Evolutionary conservation across 2,888 invertebrate species (phyloP), one percentile per base, ranked within the genome.

Genomic region (Drosophila kuntzei): DNA sequence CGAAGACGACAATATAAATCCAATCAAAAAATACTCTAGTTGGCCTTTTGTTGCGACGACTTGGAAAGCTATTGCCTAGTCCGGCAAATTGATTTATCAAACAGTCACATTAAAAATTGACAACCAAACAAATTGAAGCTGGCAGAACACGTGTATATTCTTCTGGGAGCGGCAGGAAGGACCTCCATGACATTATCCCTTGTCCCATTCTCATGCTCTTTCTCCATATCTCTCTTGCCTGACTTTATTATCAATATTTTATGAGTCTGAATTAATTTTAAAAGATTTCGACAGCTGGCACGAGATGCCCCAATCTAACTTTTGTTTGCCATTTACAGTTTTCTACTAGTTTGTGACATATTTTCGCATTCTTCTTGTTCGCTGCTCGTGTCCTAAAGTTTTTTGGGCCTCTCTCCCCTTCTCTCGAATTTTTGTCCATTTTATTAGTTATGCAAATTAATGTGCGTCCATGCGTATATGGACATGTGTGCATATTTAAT

Each of bases 391-490:
- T 0, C 59, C 4, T 41, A 67, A 87, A 66, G 58, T 83, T 79
- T 76, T 67, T 41, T 29, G n/a, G 6, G 1, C 41, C 16, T 11
- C n/a, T n/a, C 8, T 32, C n/a, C 3, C 20, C 8, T 18, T 3
- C 34, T 18, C 9, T 44, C 14, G 9, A 29, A 54, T 41, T 72
- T 51, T 51, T 25, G 58, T 34, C 47, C 37, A 65, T 70, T 71
- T 76, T 87, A 87, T 85, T 82, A 86, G 88, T 82, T 89, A 86
- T 86, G 89, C 89, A 86, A 86, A 86, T 89, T 89, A 87, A 87
- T 87, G 83, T 82, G 76, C 60, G 59, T 72, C 61, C 89, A 88
- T 89, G 83, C 87, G 72, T 75, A 64, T 71, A 62, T 63, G 57
- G 22, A 65, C 80, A 51, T 79, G 77, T 78, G 81, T 61, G 84